Conservation (phyloP, 2,113 vertebrate genomes). For the Colaptes auratus region DNA sequence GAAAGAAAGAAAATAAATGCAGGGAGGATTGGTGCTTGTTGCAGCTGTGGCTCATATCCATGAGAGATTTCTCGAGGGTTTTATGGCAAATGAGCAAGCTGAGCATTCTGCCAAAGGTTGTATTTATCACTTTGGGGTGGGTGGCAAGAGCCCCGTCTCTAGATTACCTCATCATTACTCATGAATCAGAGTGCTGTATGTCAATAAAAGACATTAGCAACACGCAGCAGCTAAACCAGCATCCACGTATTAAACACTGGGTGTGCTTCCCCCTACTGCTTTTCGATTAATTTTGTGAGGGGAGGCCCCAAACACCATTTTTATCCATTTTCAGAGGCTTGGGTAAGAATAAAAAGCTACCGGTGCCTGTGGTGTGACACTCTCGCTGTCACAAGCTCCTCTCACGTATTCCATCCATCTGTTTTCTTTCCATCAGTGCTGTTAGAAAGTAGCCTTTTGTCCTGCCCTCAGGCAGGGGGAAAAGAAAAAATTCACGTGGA, state of each 20-base stretch:
- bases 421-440: background rate
- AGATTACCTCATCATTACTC: background rate
- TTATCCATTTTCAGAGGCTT: background rate
- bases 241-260: background rate
- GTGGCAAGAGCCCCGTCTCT: background rate
- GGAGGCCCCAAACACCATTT: background rate
- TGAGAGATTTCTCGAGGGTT: background rate
- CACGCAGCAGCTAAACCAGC: background rate
- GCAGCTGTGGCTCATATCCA: background rate
- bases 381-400: background rate
- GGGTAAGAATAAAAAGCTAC: background rate
- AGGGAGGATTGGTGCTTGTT: background rate
- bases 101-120: constrained; percentile 35
- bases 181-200: background rate
- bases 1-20: background rate
- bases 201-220: background rate
- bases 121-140: constrained; percentile 5
- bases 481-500: background rate
- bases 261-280: background rate
- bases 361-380: background rate
- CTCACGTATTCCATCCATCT: constrained; percentile 22
- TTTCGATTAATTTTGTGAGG: background rate
- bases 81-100: constrained; percentile 41
- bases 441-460: constrained; percentile 1
- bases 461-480: background rate